A percentile compares a stretch with the other conserved stretches of the same genome.
Conservation (phyloP, 2,888 invertebrate genomes). For the Sialis fuliginosa region DNA sequence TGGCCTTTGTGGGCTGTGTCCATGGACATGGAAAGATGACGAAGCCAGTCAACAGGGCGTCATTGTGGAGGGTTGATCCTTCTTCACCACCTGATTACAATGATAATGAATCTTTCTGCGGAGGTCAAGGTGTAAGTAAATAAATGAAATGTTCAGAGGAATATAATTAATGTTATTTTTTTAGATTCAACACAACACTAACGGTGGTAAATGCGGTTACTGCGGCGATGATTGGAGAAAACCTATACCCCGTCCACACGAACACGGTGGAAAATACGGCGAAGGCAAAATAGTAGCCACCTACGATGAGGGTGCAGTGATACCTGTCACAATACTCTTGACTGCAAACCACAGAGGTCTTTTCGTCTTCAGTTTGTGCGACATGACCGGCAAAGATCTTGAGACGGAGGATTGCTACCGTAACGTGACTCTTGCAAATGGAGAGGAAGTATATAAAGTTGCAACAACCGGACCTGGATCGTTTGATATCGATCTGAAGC, state of each 20-base stretch:
- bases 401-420: slow-evolving; percentile 29
- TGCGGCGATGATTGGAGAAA: slow-evolving; percentile 33
- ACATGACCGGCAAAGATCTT: slow-evolving; percentile 16
- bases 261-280: slow-evolving; percentile 31
- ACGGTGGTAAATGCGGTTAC: slow-evolving; percentile 31
- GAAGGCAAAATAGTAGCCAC: slow-evolving; percentile 27
- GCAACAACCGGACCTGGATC: slow-evolving; percentile 10
- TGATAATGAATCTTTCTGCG: slow-evolving; percentile 32
- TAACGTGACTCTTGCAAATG: slow-evolving; percentile 18
- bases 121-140: slow-evolving; percentile 24
- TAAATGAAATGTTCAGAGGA: not conserved
- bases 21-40: slow-evolving; percentile 31
- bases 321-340: slow-evolving; percentile 17
- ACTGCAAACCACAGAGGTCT: slow-evolving; percentile 22
- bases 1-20: slow-evolving; percentile 8
- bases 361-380: slow-evolving; percentile 24
- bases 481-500: slow-evolving; percentile 15
- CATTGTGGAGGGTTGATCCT: slow-evolving; percentile 30
- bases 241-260: slow-evolving; percentile 29
- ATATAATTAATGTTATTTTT: not conserved
- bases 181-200: slow-evolving; percentile 24
- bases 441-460: slow-evolving; percentile 16
- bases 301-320: slow-evolving; percentile 17
- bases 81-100: slow-evolving; percentile 27
- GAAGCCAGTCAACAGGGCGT: slow-evolving; percentile 30